A percentile compares a stretch with the other conserved stretches of the same genome.
Conservation (phyloP, 2,888 invertebrate species). For the Loripinus fragilis region DNA sequence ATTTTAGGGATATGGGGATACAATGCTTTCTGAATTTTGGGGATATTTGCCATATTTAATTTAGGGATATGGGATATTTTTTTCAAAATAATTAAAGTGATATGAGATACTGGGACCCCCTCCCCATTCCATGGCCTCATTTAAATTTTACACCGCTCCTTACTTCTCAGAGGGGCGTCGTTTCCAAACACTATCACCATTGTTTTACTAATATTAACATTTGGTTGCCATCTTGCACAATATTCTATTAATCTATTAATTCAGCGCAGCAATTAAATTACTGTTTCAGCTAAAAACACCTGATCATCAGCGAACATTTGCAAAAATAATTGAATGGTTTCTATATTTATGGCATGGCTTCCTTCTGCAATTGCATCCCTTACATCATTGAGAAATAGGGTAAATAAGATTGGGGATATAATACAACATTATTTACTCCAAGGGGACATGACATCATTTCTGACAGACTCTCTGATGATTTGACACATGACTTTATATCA, state of each 20-base stretch:
- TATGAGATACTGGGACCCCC: no score
- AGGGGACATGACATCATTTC: neutral
- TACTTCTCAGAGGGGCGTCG: neutral
- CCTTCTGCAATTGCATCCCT: neutral
- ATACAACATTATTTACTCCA: conserved; percentile 4
- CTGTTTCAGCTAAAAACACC: neutral
- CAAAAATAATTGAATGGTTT: neutral
- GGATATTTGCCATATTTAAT: no score
- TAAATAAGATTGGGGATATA: conserved; percentile 9
- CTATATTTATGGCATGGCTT: neutral
- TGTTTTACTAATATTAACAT: conserved; percentile 2
- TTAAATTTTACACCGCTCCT: conserved; percentile 11
- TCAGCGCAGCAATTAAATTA: neutral
- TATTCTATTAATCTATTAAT: neutral
- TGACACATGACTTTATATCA: neutral
- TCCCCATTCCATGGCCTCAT: no score
- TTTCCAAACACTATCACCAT: conserved; percentile 22
- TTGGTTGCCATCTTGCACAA: neutral
- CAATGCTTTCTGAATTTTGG: no score
- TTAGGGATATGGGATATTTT: no score
- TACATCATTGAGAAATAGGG: conserved; percentile 1
- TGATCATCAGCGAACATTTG: neutral
- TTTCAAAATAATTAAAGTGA: no score
- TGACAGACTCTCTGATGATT: neutral
- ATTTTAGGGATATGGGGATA: no score